Conservation (phyloP, 1,140 invertebrate species). For the Drosophila navojoa region DNA sequence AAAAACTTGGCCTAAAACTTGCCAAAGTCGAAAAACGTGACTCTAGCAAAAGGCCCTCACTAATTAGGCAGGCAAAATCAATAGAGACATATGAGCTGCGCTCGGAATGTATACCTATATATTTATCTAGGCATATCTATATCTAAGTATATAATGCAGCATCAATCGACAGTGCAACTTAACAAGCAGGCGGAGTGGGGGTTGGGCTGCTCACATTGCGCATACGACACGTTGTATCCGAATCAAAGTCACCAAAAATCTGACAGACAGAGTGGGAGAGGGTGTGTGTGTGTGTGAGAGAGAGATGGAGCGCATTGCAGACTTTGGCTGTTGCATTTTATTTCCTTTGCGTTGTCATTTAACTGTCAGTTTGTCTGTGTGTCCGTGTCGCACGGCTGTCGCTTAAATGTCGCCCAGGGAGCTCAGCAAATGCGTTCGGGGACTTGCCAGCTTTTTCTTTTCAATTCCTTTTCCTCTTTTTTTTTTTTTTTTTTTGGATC, state of each 20-base stretch:
- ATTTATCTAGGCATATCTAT: not conserved
- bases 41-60: slow-evolving; percentile 8
- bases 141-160: slow-evolving; percentile 17
- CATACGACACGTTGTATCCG: slow-evolving; percentile 30
- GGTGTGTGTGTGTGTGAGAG: not conserved
- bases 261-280: slow-evolving; percentile 15
- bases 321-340: slow-evolving; percentile 46
- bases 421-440: not conserved
- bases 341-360: slow-evolving; percentile 61
- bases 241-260: slow-evolving; percentile 53
- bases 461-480: too few species aligned
- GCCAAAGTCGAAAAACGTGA: slow-evolving; percentile 50
- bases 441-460: not conserved
- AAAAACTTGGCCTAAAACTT: slow-evolving; percentile 63
- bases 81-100: slow-evolving; percentile 25
- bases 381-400: slow-evolving; percentile 60
- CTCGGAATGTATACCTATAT: not conserved
- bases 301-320: not conserved
- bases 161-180: slow-evolving; percentile 57
- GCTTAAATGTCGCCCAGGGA: slow-evolving; percentile 66
- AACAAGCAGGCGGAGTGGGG: slow-evolving; percentile 51
- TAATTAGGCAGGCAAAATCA: slow-evolving; percentile 57
- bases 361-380: slow-evolving; percentile 67
- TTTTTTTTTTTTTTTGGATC: too few species aligned
- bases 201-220: slow-evolving; percentile 30